Evolutionary conservation across 2,113 vertebrate genomes (phyloP).

Genomic region (Dromaius novaehollandiae): DNA sequence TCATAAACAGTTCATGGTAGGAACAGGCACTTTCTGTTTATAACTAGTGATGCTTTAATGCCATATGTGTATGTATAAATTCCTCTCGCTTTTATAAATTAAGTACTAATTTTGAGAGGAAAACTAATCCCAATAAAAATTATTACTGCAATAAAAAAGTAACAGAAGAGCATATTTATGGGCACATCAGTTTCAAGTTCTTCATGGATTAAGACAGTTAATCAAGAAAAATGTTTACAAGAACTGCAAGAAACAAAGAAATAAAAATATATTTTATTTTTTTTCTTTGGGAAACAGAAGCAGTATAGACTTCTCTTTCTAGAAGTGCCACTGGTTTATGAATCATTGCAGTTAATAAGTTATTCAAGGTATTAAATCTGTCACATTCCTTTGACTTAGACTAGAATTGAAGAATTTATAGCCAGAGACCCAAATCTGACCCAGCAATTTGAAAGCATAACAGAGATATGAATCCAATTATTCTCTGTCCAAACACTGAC

Average conservation of each 20-base stretch:
- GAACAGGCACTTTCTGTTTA: constrained; percentile 5
- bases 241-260: constrained; percentile 22
- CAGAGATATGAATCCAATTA: constrained; percentile 81
- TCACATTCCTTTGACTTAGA: constrained; percentile 82
- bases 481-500: constrained; percentile 73
- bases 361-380: constrained; percentile 81
- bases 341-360: constrained; percentile 82
- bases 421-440: constrained; percentile 77
- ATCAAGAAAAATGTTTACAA: constrained; percentile 57
- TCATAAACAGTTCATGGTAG: background rate
- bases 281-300: constrained; percentile 61
- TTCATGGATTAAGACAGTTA: constrained; percentile 3
- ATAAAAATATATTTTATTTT: constrained; percentile 34
- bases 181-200: background rate
- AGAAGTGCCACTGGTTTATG: constrained; percentile 72
- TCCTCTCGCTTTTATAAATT: background rate
- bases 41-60: background rate
- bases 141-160: constrained; percentile 36
- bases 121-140: constrained; percentile 6
- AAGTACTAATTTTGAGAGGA: constrained; percentile 19
- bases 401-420: constrained; percentile 79
- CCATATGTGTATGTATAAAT: background rate
- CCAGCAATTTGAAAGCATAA: constrained; percentile 79
- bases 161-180: constrained; percentile 10
- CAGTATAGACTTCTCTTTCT: constrained; percentile 14